Percentiles rank a stretch among this genome's conserved stretches.
Conservation (phyloP, 2,888 invertebrate genomes). For the Pristionchus arcanus region DNA sequence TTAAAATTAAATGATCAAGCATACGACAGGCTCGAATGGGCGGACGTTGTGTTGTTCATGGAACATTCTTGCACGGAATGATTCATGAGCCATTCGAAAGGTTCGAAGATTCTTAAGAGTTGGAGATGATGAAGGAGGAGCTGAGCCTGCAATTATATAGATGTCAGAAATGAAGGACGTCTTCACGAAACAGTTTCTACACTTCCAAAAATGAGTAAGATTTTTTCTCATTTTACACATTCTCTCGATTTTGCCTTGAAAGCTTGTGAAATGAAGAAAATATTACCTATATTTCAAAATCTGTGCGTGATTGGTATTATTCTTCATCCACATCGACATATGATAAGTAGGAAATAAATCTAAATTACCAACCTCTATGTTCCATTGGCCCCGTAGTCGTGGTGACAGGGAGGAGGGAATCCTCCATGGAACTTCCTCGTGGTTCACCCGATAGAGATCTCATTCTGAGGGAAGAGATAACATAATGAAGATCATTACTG, state of each 20-base stretch:
- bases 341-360: neutral
- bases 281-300: too few relatives aligned
- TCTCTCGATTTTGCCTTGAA: neutral
- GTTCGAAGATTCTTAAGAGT: conserved; percentile 35
- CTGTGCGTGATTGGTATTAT: too few relatives aligned
- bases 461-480: neutral
- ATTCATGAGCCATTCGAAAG: conserved; percentile 74
- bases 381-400: neutral
- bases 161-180: neutral
- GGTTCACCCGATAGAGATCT: conserved; percentile 28
- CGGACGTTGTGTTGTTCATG: conserved; percentile 65
- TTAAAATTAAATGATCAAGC: neutral
- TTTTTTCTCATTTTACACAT: neutral
- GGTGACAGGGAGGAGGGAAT: neutral
- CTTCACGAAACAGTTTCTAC: too few relatives aligned
- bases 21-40: conserved; percentile 47
- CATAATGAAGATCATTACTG: conserved; percentile 9
- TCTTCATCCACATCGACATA: too few relatives aligned
- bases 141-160: neutral
- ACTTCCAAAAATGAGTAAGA: neutral
- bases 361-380: neutral
- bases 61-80: conserved; percentile 75
- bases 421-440: conserved; percentile 15
- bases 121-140: neutral
- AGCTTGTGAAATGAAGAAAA: neutral